A percentile compares a stretch with the other conserved stretches of the same genome.
Conservation (phyloP, 1,140 invertebrate genomes). For the Ips typographus region DNA sequence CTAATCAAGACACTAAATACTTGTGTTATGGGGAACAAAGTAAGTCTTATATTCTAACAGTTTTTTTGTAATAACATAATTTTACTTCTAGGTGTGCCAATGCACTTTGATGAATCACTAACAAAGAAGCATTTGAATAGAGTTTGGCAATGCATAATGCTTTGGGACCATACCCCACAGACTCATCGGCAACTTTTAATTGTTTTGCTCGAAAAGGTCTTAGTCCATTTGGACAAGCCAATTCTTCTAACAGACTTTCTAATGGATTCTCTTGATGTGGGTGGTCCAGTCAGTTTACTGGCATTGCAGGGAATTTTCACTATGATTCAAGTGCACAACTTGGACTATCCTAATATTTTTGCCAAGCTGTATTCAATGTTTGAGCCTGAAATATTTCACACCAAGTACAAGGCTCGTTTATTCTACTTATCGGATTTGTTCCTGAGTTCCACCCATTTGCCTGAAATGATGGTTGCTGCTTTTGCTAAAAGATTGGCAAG, state of each 20-base stretch:
- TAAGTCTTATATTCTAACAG: constrained; percentile 8
- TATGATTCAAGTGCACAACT: constrained; percentile 87
- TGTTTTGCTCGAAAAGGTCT: constrained; percentile 78
- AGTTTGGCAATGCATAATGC: constrained; percentile 70
- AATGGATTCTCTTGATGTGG: constrained; percentile 83
- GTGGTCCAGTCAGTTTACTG: constrained; percentile 83
- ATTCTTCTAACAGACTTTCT: constrained; percentile 89
- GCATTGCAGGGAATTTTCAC: constrained; percentile 92
- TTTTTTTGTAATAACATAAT: constrained; percentile 7
- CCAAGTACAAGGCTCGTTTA: constrained; percentile 83
- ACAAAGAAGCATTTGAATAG: constrained; percentile 59
- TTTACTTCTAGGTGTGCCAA: constrained; percentile 11
- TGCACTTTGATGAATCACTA: constrained; percentile 46
- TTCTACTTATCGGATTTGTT: constrained; percentile 90
- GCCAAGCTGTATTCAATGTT: constrained; percentile 91
- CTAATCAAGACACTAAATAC: constrained; percentile 44
- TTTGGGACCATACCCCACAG: constrained; percentile 64
- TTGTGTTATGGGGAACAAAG: constrained; percentile 54
- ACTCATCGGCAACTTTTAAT: constrained; percentile 78
- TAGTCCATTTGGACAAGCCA: constrained; percentile 79
- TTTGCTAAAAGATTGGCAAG: constrained; percentile 89
- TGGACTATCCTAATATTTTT: constrained; percentile 96
- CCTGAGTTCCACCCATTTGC: constrained; percentile 90
- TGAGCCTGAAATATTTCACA: constrained; percentile 85
- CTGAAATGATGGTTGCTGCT: constrained; percentile 87